Percentiles rank a stretch among this genome's conserved stretches.
phyloP scores from a whole-genome alignment of 2,888 invertebrate species.

The Choristoneura rosaceana region DNA sequence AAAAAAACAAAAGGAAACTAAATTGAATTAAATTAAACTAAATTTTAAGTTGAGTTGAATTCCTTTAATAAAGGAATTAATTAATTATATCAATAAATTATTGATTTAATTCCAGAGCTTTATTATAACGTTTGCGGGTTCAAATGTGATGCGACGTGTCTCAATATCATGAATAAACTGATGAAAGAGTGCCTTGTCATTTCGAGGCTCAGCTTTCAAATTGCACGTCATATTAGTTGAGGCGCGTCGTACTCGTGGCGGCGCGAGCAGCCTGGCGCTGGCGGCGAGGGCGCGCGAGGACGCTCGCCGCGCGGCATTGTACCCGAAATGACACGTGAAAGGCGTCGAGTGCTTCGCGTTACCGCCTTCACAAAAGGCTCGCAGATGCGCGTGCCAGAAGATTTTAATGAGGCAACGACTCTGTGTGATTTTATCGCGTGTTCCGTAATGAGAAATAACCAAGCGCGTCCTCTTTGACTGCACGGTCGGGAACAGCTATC shows the following conservation, averaged over 20 bases:
- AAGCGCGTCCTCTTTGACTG: conserved; percentile 83
- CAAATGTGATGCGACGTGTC: conserved; percentile 52
- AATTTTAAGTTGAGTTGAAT: too few species aligned
- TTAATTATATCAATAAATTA: too few species aligned
- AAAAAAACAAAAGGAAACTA: too few species aligned
- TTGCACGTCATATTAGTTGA: conserved; percentile 48
- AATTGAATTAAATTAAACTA: too few species aligned
- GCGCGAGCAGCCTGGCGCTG: conserved; percentile 39
- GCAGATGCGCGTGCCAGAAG: conserved; percentile 85
- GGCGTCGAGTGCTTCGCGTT: conserved; percentile 79
- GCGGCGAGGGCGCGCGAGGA: conserved; percentile 17
- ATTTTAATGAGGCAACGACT: conserved; percentile 86
- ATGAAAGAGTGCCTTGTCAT: conserved; percentile 69
- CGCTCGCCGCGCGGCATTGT: conserved; percentile 68
- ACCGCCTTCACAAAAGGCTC: conserved; percentile 82
- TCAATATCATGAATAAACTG: conserved; percentile 59
- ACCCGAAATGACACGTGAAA: conserved; percentile 84
- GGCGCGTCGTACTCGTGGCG: conserved; percentile 50
- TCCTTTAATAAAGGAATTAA: too few species aligned
- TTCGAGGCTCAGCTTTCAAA: conserved; percentile 64
- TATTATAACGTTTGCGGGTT: conserved; percentile 51
- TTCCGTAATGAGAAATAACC: conserved; percentile 85
- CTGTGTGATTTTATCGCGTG: conserved; percentile 85
- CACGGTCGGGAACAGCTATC: conserved; percentile 65
- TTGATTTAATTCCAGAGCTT: neutral